Base-by-base conservation (phyloP, 2,113 vertebrate genomes). In the Fukomys damarensis region DNA sequence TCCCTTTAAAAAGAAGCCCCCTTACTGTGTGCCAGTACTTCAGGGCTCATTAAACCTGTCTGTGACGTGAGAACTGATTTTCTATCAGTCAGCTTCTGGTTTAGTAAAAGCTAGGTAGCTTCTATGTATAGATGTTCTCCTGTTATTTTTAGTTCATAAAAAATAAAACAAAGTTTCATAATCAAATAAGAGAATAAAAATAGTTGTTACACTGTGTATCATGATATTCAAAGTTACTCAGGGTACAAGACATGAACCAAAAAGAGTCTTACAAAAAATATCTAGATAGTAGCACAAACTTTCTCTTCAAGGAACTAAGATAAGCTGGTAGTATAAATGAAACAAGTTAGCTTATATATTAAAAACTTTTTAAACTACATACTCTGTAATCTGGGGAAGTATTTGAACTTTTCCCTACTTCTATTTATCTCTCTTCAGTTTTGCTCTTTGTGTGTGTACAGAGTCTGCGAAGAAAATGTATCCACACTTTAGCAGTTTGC, bases 1-100 rank as follows among this genome's bases (percentile, higher is more conserved):
- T 89, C 43, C 12, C 30, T 94, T 94, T 86, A 35, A 82, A 91
- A 93, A 94, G 43, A 94, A 80, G 19, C 16, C 83, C 76, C 2
- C n/a, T 94, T 56, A 46, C 9, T 59, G 66, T 19, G 6, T 79
- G 24, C 65, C 59, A 86, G 2, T 70, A 84, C 52, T 91, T 93
- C 16, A 61, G 59, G 61, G 66, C 54, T 63, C 63, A 0, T 11
- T 10, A 5, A 66, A 26, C 41, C 38, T 86, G 17, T 49, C 19
- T 80, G 3, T 72, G 49, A 35, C 14, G 32, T 46, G n/a, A 59
- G 65, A 88, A 63, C 22, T 74, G 5, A 80, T 52, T 93, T 92
- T 85, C 66, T 82, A 5, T 16, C 14, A 43, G 0, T 68, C 28
- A 56, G n/a, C 28, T 61, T 94, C 92, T 49, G 43, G 16, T 1